Conservation (phyloP, 2,797 vertebrate genomes). For the Sus cebifrons region DNA sequence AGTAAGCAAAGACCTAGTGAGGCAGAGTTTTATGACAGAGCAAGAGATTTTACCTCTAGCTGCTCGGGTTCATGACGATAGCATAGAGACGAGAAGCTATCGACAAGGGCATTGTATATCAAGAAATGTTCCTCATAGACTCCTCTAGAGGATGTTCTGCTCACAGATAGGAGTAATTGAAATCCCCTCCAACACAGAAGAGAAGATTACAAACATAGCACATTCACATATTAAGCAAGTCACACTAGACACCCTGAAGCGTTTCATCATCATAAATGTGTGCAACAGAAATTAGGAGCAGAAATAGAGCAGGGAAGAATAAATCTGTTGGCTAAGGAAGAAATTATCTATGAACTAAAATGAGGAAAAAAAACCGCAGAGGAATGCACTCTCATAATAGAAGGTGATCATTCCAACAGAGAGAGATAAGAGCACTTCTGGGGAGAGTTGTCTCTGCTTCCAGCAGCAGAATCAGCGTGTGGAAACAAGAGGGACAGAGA, state of each 20-base stretch:
- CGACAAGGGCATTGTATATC: background rate
- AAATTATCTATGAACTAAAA: background rate
- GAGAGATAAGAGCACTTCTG: background rate
- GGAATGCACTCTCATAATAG: background rate
- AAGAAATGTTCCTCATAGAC: background rate
- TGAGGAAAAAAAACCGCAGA: background rate
- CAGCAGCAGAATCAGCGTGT: background rate
- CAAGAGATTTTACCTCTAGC: slow-evolving; percentile 21
- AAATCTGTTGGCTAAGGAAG: slow-evolving; percentile 2
- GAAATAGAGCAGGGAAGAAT: background rate
- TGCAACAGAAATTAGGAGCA: slow-evolving; percentile 25
- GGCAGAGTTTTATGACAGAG: slow-evolving; percentile 10
- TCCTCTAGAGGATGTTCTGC: background rate
- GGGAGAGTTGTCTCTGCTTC: background rate
- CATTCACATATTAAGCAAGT: background rate
- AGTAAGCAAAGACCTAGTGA: background rate
- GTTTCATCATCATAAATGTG: background rate
- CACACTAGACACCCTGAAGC: background rate
- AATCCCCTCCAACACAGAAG: background rate
- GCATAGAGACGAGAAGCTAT: background rate
- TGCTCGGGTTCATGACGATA: background rate
- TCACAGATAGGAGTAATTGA: background rate
- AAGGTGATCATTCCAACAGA: background rate
- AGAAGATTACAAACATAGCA: background rate
- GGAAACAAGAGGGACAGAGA: background rate